phyloP scores from a whole-genome alignment of 92 coral and sea anemone genomes.

The Heliopora coerulea region DNA sequence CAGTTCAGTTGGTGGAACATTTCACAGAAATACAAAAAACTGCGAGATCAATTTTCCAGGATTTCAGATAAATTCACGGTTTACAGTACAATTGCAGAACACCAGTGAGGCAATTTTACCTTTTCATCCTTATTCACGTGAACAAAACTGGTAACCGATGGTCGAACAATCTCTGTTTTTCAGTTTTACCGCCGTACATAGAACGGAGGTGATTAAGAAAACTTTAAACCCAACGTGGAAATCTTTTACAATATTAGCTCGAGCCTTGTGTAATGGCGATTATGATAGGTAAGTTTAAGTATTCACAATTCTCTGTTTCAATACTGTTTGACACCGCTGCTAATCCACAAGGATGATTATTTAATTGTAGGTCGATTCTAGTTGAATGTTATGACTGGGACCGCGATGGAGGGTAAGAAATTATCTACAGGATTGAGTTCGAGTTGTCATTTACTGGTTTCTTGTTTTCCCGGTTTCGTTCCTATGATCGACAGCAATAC shows the following conservation, averaged over 20 bases:
- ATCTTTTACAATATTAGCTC: conserved; percentile 66
- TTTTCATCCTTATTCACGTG: not conserved
- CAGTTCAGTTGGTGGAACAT: too few relatives aligned
- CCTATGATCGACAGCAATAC: too few relatives aligned
- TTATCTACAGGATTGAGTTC: too few relatives aligned
- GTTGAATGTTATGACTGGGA: conserved; percentile 99
- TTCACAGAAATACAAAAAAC: too few relatives aligned
- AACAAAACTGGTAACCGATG: too few relatives aligned
- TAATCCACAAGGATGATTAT: not conserved
- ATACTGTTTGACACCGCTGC: not conserved
- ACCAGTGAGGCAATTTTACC: too few relatives aligned
- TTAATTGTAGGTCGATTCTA: conserved; percentile 62
- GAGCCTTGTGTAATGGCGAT: conserved; percentile 89
- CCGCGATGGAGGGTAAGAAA: conserved; percentile 86
- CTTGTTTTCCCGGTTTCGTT: too few relatives aligned
- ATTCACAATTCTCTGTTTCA: too few relatives aligned
- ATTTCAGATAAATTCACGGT: too few relatives aligned
- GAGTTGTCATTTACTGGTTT: too few relatives aligned
- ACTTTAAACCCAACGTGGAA: conserved; percentile 93
- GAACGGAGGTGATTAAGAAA: conserved; percentile 93
- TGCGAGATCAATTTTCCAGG: too few relatives aligned
- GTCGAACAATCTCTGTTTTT: not conserved
- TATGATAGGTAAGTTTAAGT: conserved; percentile 64
- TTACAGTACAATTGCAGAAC: too few relatives aligned
- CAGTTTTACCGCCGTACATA: conserved; percentile 87